A percentile compares a stretch with the other conserved stretches of the same genome.
Conservation (phyloP, 2,888 invertebrate species). For the Ornithoptera alexandrae region DNA sequence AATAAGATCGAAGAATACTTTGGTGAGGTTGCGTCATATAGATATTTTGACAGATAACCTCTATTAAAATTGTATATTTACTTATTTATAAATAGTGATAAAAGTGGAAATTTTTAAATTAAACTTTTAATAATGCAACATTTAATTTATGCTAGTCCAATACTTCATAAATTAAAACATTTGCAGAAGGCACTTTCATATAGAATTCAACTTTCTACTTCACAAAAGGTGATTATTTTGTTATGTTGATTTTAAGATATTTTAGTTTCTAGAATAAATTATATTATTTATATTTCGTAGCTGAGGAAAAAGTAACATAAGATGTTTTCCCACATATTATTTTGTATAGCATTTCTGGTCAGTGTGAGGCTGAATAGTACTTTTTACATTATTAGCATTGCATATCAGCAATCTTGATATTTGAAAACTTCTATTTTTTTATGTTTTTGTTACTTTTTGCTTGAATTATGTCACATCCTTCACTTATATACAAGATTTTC, state of each 20-base stretch:
- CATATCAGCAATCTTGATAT: background rate
- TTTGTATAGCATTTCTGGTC: background rate
- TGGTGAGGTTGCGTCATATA: slow-evolving; percentile 29
- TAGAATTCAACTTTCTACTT: slow-evolving; percentile 81
- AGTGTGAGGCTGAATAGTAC: background rate
- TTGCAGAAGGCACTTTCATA: slow-evolving; percentile 71
- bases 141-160: slow-evolving; percentile 78
- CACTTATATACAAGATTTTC: background rate
- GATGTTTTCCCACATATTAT: background rate
- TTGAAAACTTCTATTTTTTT: background rate
- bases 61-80: slow-evolving; percentile 28
- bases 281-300: background rate
- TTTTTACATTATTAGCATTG: background rate
- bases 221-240: slow-evolving; percentile 82
- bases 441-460: background rate
- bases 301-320: background rate
- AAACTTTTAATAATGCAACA: slow-evolving; percentile 60
- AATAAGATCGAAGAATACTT: slow-evolving; percentile 6
- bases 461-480: background rate
- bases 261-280: background rate
- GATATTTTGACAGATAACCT: slow-evolving; percentile 51
- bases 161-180: slow-evolving; percentile 77
- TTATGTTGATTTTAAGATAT: slow-evolving; percentile 7
- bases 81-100: slow-evolving; percentile 28
- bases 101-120: slow-evolving; percentile 22